Percentiles rank a stretch among this genome's conserved stretches.
Conservation (phyloP, 1,140 invertebrate genomes). For the Drosophila takahashii region DNA sequence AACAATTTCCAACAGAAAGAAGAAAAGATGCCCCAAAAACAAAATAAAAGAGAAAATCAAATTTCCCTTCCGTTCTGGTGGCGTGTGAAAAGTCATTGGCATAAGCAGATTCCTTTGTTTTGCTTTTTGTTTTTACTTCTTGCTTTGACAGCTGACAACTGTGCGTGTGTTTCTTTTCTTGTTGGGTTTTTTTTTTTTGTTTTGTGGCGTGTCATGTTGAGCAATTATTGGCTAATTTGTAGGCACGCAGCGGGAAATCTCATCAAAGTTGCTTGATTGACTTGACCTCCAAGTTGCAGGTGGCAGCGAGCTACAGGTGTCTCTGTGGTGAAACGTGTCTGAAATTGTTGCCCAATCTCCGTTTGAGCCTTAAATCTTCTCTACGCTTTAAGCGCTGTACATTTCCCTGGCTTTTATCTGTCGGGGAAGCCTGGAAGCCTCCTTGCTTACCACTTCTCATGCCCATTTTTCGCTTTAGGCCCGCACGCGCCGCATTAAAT, state of each 20-base stretch:
- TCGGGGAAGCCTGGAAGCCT: too few species aligned
- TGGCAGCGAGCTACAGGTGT: conserved; percentile 53
- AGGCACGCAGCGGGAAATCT: conserved; percentile 69
- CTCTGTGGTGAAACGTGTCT: conserved; percentile 28
- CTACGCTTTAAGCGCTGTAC: conserved; percentile 13
- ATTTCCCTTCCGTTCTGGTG: conserved; percentile 47
- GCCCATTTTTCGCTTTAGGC: conserved; percentile 12
- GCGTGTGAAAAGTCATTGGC: conserved; percentile 59
- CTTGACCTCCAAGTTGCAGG: conserved; percentile 54
- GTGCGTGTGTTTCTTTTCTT: conserved; percentile 28
- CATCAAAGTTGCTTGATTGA: conserved; percentile 72
- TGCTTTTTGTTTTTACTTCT: conserved; percentile 15
- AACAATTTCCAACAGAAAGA: conserved; percentile 18
- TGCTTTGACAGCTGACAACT: conserved; percentile 47
- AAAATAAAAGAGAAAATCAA: conserved; percentile 39
- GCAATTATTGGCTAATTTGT: conserved; percentile 81
- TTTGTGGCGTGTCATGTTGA: conserved; percentile 61
- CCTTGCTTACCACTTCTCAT: neutral
- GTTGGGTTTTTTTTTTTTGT: conserved; percentile 26
- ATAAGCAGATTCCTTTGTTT: conserved; percentile 47
- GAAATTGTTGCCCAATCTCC: conserved; percentile 22
- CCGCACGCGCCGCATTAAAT: conserved; percentile 68
- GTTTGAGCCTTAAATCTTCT: conserved; percentile 17
- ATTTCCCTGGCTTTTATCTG: conserved; percentile 11
- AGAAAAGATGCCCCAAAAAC: conserved; percentile 1